These are phyloP conservation scores for Arctocebus calabarensis DNA, from an alignment of 2,797 vertebrate genomes.

Conservation along the genomic window DNA sequence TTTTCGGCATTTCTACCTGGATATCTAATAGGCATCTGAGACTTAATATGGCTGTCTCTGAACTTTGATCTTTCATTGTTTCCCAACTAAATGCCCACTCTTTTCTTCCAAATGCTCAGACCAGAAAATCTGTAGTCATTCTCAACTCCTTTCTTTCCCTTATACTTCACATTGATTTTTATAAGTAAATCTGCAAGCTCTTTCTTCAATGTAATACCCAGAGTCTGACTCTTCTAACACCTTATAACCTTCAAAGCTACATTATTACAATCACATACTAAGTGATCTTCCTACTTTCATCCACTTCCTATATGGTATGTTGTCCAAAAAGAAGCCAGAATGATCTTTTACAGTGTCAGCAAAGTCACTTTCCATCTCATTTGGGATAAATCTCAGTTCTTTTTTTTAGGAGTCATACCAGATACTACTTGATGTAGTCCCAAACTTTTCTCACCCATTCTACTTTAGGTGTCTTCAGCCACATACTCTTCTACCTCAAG, in stretches of 20 bases:
- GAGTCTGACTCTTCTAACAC: neutral
- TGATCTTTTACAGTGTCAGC: neutral
- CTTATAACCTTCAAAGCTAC: neutral
- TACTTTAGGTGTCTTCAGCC: neutral
- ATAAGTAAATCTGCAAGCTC: neutral
- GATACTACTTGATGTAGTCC: neutral
- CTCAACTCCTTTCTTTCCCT: neutral
- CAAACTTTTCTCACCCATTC: neutral
- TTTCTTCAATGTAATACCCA: neutral
- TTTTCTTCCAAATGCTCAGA: neutral
- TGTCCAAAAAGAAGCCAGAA: neutral
- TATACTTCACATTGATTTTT: neutral
- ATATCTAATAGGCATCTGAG: neutral
- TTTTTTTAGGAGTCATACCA: neutral
- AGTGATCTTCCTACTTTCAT: neutral
- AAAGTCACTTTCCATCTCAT: neutral
- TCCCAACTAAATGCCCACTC: neutral
- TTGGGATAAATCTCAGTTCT: neutral
- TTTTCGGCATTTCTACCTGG: neutral
- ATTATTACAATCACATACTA: neutral
- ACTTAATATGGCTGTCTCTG: neutral
- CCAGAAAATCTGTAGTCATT: neutral
- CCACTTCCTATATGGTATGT: neutral
- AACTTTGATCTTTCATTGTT: neutral
- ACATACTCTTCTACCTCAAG: neutral